Conservation (phyloP, 2,888 invertebrate genomes). For the Cataglyphis livida region DNA sequence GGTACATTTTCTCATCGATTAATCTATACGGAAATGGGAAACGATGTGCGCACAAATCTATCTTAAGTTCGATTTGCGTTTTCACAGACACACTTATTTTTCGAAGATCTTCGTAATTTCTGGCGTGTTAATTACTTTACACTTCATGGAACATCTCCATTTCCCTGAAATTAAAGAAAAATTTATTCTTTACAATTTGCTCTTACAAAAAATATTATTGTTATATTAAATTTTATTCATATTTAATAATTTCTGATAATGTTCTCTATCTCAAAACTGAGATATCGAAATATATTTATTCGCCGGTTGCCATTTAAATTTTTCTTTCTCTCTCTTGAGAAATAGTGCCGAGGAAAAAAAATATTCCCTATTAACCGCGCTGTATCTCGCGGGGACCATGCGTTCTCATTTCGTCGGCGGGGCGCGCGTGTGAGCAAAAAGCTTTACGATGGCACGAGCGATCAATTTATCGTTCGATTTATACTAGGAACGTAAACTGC, state of each 20-base stretch:
- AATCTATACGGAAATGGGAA: not conserved
- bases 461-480: constrained; percentile 81
- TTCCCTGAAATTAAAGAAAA: constrained; percentile 24
- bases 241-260: not conserved
- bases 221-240: not conserved
- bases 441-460: constrained; percentile 64
- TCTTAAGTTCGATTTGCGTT: constrained; percentile 14
- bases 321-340: not conserved
- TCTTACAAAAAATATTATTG: too few relatives aligned
- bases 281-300: constrained; percentile 23
- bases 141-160: not conserved
- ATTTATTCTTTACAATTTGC: not conserved
- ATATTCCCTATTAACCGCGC: constrained; percentile 35
- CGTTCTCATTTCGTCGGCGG: constrained; percentile 42
- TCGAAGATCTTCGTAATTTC: not conserved
- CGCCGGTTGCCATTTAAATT: constrained; percentile 6
- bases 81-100: constrained; percentile 33
- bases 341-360: not conserved
- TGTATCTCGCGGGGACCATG: constrained; percentile 31
- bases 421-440: constrained; percentile 45
- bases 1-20: constrained; percentile 19
- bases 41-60: constrained; percentile 13
- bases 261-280: not conserved
- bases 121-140: not conserved
- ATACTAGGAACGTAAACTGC: constrained; percentile 73